These are phyloP conservation scores for Druon quercuslanigerum DNA, from an alignment of 1,140 invertebrate genomes.

Conservation along the genomic window DNA sequence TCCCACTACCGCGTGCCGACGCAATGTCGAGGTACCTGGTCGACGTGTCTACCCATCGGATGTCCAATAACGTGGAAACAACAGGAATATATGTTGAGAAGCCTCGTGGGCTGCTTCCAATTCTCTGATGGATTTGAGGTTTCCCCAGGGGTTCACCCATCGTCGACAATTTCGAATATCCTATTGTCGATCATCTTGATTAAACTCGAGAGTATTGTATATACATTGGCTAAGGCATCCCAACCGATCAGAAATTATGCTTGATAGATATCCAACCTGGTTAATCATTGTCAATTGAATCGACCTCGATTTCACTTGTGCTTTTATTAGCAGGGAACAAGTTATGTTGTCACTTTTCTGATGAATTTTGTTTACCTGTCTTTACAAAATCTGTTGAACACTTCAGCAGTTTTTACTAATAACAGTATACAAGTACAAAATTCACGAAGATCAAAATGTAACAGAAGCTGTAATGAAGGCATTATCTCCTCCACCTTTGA, in stretches of 20 bases:
- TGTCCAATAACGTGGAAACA: slow-evolving; percentile 26
- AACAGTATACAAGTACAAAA: too few relatives aligned
- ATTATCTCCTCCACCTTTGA: too few relatives aligned
- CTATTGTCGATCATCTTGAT: slow-evolving; percentile 12
- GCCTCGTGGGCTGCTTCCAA: slow-evolving; percentile 22
- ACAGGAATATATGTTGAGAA: slow-evolving; percentile 11
- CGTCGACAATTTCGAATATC: slow-evolving; percentile 18
- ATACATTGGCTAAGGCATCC: not conserved
- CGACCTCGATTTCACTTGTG: not conserved
- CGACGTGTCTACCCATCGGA: slow-evolving; percentile 16
- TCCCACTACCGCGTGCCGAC: not conserved
- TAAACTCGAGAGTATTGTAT: slow-evolving; percentile 5
- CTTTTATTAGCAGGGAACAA: too few relatives aligned
- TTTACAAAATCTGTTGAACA: too few relatives aligned
- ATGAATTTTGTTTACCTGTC: too few relatives aligned
- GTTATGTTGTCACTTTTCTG: too few relatives aligned
- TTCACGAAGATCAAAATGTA: too few relatives aligned
- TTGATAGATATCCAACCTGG: not conserved
- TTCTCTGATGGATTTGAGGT: slow-evolving; percentile 24
- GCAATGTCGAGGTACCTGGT: not conserved
- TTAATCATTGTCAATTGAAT: slow-evolving; percentile 3
- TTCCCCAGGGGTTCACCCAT: slow-evolving; percentile 18
- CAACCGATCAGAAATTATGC: not conserved
- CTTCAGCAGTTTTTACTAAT: too few relatives aligned
- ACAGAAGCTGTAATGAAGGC: too few relatives aligned